Evolutionary conservation across 2,113 vertebrate genomes (phyloP).

Genomic region (Gavia stellata): DNA sequence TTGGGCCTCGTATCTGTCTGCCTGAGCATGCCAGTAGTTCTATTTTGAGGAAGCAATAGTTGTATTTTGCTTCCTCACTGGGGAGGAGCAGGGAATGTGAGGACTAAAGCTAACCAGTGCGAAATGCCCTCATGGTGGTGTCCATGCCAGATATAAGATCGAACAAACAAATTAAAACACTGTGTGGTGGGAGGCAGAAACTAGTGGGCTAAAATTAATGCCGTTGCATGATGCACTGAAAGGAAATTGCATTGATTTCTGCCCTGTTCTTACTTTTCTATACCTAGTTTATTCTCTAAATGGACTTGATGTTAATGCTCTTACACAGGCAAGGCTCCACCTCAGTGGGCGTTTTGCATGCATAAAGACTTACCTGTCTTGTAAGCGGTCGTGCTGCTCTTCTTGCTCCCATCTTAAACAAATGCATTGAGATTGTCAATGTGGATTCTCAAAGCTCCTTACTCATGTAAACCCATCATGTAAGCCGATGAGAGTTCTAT

Average conservation of each 20-base stretch:
- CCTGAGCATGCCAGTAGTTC: background rate
- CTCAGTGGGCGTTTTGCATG: background rate
- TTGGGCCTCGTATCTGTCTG: background rate
- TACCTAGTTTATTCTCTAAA: background rate
- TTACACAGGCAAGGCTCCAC: background rate
- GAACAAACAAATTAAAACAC: background rate
- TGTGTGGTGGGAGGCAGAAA: background rate
- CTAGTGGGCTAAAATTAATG: background rate
- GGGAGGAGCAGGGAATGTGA: background rate
- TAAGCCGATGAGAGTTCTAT: background rate
- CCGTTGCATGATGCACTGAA: background rate
- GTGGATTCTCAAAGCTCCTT: background rate
- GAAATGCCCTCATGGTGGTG: background rate
- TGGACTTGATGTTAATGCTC: background rate
- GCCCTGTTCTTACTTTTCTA: background rate
- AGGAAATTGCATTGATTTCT: background rate
- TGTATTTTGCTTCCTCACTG: background rate
- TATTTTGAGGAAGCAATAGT: background rate
- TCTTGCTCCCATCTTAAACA: background rate
- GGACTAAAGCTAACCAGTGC: background rate
- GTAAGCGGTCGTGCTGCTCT: background rate
- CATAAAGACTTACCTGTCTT: background rate
- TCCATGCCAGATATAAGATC: background rate
- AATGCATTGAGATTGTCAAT: background rate
- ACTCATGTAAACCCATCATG: background rate